These are phyloP conservation scores for Fragum whitleyi DNA, from an alignment of 2,888 invertebrate genomes.

Conservation along the genomic window DNA sequence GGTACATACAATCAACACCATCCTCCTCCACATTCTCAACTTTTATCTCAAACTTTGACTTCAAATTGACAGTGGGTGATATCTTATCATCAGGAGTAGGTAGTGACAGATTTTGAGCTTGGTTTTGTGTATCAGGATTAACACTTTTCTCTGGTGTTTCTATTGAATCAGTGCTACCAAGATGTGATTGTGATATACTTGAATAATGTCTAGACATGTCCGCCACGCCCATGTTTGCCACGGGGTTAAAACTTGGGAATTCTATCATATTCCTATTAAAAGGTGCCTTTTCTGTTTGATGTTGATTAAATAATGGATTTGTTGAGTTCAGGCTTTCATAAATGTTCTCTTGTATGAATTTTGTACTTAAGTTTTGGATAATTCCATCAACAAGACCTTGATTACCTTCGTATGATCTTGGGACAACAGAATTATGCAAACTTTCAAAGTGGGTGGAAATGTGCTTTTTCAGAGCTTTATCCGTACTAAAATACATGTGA, in stretches of 20 bases:
- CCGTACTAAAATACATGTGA: slow-evolving; percentile 39
- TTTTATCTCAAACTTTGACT: slow-evolving; percentile 2
- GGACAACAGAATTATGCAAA: background rate
- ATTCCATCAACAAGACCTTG: slow-evolving; percentile 44
- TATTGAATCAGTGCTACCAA: background rate
- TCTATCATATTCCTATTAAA: background rate
- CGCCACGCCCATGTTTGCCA: background rate
- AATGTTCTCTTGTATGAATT: background rate
- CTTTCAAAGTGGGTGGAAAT: slow-evolving; percentile 33
- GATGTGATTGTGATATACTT: background rate
- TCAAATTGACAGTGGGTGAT: background rate
- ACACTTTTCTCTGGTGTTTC: background rate
- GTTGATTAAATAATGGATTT: background rate
- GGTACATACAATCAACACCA: background rate
- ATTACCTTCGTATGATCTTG: slow-evolving; percentile 14
- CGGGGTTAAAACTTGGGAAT: background rate
- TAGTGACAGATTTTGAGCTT: background rate
- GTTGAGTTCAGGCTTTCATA: too few relatives aligned
- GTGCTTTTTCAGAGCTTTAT: slow-evolving; percentile 42
- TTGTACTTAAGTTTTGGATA: slow-evolving; percentile 37
- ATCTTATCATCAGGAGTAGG: background rate
- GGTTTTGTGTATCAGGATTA: background rate
- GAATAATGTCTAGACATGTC: background rate
- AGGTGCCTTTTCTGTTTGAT: background rate
- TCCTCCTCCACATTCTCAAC: slow-evolving; percentile 22